Conservation (phyloP, 2,888 invertebrate genomes). For the Ophion ellenae region DNA sequence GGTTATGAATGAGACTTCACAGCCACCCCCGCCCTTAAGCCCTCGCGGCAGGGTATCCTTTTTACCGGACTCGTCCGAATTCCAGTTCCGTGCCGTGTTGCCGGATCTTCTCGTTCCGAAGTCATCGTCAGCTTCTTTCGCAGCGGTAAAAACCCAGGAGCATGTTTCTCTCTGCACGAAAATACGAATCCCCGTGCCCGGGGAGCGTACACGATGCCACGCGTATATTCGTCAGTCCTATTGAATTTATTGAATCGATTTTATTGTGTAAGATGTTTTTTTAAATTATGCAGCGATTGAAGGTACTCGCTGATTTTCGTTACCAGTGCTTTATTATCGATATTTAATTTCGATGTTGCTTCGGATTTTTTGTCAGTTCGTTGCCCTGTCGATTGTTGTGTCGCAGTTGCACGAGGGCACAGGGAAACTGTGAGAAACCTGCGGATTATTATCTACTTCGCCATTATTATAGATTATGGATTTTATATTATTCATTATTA, state of each 20-base stretch:
- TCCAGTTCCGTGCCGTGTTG: conserved; percentile 73
- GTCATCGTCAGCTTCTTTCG: conserved; percentile 44
- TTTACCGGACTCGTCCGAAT: conserved; percentile 72
- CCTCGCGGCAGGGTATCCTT: conserved; percentile 79
- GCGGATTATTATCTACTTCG: too few species aligned
- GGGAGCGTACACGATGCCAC: background rate
- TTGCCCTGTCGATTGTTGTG: too few species aligned
- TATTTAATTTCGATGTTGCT: background rate
- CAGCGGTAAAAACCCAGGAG: conserved; percentile 14
- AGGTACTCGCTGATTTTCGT: background rate
- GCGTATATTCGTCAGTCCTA: background rate
- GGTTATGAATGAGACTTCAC: conserved; percentile 72
- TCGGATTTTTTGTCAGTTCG: too few species aligned
- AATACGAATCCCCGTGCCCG: background rate
- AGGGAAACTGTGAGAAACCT: too few species aligned
- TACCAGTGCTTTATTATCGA: too few species aligned
- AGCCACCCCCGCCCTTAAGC: conserved; percentile 78
- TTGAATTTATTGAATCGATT: background rate
- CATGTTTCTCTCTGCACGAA: too few species aligned
- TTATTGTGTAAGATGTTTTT: background rate
- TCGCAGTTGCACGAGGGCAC: too few species aligned
- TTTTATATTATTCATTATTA: too few species aligned
- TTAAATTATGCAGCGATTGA: background rate
- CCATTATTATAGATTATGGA: too few species aligned
- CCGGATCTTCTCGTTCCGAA: conserved; percentile 69